Conservation (phyloP, 2,888 invertebrate genomes). For the Yponomeuta plumbellus region DNA sequence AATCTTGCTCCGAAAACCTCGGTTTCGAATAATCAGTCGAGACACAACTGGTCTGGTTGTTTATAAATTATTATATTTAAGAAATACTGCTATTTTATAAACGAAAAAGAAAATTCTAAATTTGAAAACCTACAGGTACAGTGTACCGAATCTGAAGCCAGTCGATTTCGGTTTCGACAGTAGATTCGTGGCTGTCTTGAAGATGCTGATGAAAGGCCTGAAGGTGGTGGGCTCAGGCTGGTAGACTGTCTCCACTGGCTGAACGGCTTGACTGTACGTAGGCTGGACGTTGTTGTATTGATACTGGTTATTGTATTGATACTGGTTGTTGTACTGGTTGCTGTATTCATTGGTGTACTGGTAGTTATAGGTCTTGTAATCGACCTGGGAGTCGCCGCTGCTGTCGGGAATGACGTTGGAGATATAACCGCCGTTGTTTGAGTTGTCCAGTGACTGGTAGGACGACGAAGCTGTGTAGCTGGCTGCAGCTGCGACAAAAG, state of each 20-base stretch:
- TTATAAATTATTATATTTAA: constrained; percentile 43
- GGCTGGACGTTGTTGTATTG: constrained; percentile 25
- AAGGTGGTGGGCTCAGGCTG: constrained; percentile 47
- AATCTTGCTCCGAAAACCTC: constrained; percentile 63
- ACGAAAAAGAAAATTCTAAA: not conserved
- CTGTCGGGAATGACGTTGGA: constrained; percentile 75
- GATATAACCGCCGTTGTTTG: constrained; percentile 58
- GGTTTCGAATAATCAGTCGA: constrained; percentile 71
- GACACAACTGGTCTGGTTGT: constrained; percentile 58
- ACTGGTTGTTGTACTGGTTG: constrained; percentile 56
- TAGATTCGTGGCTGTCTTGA: constrained; percentile 63
- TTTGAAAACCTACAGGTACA: constrained; percentile 47
- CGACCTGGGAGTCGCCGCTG: constrained; percentile 54
- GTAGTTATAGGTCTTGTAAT: constrained; percentile 57
- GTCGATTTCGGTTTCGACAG: constrained; percentile 59
- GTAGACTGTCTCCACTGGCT: constrained; percentile 16
- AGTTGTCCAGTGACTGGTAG: constrained; percentile 59
- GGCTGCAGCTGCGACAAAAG: constrained; percentile 50
- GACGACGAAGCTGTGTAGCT: constrained; percentile 59
- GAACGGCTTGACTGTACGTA: constrained; percentile 4
- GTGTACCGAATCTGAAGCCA: constrained; percentile 60
- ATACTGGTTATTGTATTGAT: constrained; percentile 55
- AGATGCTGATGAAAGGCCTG: constrained; percentile 65
- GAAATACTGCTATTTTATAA: constrained; percentile 52
- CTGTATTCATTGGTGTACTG: constrained; percentile 53